Conservation (phyloP, 2,888 invertebrate genomes). For the Lasioglossum malachurum region DNA sequence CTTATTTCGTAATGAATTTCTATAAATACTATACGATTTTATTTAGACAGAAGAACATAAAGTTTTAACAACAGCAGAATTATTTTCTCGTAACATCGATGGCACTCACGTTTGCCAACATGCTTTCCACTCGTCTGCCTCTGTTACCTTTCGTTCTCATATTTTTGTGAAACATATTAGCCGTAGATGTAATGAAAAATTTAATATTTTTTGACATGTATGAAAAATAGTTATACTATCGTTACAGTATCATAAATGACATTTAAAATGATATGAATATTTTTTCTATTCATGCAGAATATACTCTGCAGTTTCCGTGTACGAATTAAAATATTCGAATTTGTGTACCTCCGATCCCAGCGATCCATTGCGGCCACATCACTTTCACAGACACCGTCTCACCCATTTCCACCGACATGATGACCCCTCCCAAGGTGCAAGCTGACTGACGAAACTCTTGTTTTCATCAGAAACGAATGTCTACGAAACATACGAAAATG, state of each 20-base stretch:
- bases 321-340: neutral
- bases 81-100: neutral
- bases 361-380: conserved; percentile 69
- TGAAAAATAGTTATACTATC: too few species aligned
- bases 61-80: neutral
- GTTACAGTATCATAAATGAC: too few species aligned
- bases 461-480: conserved; percentile 1
- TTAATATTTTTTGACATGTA: too few species aligned
- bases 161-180: too few species aligned
- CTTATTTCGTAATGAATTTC: too few species aligned
- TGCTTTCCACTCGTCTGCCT: neutral
- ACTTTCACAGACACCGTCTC: neutral
- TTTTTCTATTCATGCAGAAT: neutral
- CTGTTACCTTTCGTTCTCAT: too few species aligned
- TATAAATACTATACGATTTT: too few species aligned
- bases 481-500: neutral
- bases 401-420: conserved; percentile 37
- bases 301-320: neutral
- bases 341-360: conserved; percentile 57
- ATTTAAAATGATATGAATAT: too few species aligned
- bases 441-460: neutral
- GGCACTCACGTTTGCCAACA: too few species aligned
- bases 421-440: neutral
- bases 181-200: too few species aligned
- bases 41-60: too few species aligned